These are phyloP conservation scores for Pseudomugil tenellus DNA, from an alignment of 2,797 vertebrate species.

Conservation along the genomic window DNA sequence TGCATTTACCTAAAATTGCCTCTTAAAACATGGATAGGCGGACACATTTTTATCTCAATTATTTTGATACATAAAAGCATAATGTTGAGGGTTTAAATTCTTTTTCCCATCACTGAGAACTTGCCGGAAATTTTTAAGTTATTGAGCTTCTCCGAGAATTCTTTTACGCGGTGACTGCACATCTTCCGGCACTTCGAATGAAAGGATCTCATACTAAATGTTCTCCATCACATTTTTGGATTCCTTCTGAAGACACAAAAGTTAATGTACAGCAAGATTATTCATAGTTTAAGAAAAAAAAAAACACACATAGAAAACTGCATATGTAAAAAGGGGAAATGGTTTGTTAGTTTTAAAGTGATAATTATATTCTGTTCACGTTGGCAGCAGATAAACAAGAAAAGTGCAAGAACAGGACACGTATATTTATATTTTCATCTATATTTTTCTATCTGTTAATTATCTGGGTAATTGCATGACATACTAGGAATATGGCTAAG, in stretches of 20 bases:
- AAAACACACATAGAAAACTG: background rate
- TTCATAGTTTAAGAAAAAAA: background rate
- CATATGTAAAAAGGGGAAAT: too few relatives aligned
- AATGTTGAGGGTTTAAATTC: background rate
- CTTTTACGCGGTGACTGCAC: slow-evolving; percentile 3
- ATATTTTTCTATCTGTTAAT: too few relatives aligned
- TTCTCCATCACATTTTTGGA: background rate
- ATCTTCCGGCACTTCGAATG: slow-evolving; percentile 9
- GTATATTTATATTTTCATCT: too few relatives aligned
- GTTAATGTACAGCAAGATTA: background rate
- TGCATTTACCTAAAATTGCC: too few relatives aligned
- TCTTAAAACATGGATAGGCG: too few relatives aligned
- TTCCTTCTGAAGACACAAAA: slow-evolving; percentile 9
- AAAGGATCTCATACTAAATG: slow-evolving; percentile 14
- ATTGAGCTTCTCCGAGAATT: slow-evolving; percentile 30
- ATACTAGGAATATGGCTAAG: too few relatives aligned
- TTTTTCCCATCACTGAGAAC: background rate
- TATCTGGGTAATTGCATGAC: too few relatives aligned
- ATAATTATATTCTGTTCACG: background rate
- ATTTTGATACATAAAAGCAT: too few relatives aligned
- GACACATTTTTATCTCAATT: background rate
- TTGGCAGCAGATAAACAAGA: too few relatives aligned
- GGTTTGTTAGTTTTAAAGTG: background rate
- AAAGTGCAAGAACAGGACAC: too few relatives aligned
- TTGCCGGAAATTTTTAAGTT: slow-evolving; percentile 44